Percentiles rank a stretch among this genome's conserved stretches.
Evolutionary conservation across 2,888 invertebrate genomes (phyloP).

Genomic region (Limnephilus lunatus): DNA sequence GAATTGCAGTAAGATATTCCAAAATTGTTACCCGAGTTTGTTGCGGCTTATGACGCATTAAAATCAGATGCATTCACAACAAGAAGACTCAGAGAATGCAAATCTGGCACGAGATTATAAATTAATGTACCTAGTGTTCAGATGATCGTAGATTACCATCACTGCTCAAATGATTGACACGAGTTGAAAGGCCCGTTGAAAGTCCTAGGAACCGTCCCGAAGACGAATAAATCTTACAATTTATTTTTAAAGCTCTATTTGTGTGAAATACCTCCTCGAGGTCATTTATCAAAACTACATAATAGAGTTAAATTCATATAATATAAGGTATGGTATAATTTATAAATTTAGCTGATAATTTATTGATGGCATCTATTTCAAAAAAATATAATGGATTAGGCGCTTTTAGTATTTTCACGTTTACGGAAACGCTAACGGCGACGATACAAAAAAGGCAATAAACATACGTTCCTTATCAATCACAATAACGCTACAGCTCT

Average conservation of each 20-base stretch:
- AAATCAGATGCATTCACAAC: background rate
- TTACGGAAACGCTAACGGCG: too few relatives aligned
- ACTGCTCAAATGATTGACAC: background rate
- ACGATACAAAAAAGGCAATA: too few relatives aligned
- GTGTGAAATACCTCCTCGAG: background rate
- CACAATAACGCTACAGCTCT: too few relatives aligned
- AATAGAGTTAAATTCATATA: too few relatives aligned
- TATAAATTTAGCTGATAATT: too few relatives aligned
- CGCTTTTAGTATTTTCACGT: too few relatives aligned
- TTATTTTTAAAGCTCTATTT: background rate
- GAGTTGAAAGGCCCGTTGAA: background rate
- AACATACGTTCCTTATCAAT: too few relatives aligned
- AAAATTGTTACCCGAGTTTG: background rate
- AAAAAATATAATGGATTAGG: too few relatives aligned
- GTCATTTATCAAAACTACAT: background rate
- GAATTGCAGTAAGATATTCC: background rate
- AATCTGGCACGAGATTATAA: background rate
- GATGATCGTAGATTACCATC: background rate
- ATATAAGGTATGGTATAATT: too few relatives aligned
- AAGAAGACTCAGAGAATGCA: background rate
- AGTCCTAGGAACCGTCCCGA: background rate
- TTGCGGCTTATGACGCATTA: background rate
- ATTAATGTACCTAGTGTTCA: background rate
- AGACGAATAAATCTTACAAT: background rate
- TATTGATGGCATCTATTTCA: too few relatives aligned